Evolutionary conservation across 2,888 invertebrate species (phyloP).

Genomic region (Candidula unifasciata): DNA sequence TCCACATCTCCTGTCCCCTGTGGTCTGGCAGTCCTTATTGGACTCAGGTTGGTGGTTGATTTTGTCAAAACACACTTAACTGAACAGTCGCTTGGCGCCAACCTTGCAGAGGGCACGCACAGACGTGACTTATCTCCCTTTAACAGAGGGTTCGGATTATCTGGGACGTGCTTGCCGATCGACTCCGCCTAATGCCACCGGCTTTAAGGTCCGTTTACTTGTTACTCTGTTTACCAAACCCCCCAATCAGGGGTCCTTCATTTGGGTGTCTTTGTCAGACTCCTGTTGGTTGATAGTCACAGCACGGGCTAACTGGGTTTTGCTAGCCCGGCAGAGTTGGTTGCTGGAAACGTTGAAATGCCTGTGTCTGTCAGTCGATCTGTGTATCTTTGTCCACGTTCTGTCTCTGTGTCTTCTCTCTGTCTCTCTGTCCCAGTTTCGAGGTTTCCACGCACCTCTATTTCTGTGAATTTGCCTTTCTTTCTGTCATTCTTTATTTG

Average conservation of each 20-base stretch:
- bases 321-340: no score
- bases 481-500: no score
- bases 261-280: no score
- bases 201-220: conserved; percentile 4
- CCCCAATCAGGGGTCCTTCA: no score
- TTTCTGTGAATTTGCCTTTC: no score
- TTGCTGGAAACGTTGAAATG: background rate
- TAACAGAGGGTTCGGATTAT: background rate
- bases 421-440: no score
- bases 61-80: conserved; percentile 11
- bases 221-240: no score
- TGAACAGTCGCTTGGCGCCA: background rate
- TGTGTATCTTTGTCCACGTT: background rate
- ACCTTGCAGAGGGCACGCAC: conserved; percentile 27
- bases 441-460: no score
- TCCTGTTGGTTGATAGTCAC: no score
- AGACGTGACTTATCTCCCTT: conserved; percentile 36
- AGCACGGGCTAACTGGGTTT: no score
- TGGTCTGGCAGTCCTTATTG: background rate
- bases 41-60: conserved; percentile 15
- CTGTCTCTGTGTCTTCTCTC: background rate
- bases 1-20: background rate
- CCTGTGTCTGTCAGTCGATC: background rate
- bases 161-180: background rate
- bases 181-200: conserved; percentile 15